phyloP scores from a whole-genome alignment of 2,797 vertebrate genomes.

The Malacoctenus gilli region DNA sequence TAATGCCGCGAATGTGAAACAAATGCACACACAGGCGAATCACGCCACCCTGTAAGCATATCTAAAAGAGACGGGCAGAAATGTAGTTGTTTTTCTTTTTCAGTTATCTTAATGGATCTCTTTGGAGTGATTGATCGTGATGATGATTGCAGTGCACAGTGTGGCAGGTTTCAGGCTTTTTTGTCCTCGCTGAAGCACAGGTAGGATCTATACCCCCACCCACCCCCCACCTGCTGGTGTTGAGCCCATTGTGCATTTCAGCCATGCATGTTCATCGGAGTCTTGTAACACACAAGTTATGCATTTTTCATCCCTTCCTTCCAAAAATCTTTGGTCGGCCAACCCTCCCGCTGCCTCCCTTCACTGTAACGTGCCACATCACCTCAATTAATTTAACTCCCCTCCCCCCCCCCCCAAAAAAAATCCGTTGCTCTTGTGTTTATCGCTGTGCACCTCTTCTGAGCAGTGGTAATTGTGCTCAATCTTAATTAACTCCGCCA shows the following conservation, averaged over 20 bases:
- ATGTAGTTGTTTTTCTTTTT: not conserved
- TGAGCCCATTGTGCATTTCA: not conserved
- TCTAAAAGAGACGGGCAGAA: no score
- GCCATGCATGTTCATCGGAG: constrained; percentile 17
- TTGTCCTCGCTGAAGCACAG: not conserved
- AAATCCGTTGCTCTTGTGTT: constrained; percentile 21
- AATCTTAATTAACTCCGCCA: constrained; percentile 78
- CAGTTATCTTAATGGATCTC: no score
- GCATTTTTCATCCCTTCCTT: constrained; percentile 13
- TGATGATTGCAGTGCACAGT: no score
- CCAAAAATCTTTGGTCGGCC: constrained; percentile 31
- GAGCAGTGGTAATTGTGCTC: constrained; percentile 59
- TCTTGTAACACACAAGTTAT: constrained; percentile 2
- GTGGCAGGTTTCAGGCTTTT: not conserved
- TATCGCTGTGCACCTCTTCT: constrained; percentile 40
- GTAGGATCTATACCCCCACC: not conserved
- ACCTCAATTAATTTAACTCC: constrained; percentile 32
- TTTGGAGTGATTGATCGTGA: no score
- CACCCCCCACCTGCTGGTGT: constrained; percentile 5
- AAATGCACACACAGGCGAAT: constrained; percentile 5
- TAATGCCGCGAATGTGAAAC: constrained; percentile 19
- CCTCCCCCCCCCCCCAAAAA: constrained; percentile 7
- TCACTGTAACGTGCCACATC: constrained; percentile 33
- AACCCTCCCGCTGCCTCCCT: constrained; percentile 33
- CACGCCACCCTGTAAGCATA: no score